Base-by-base conservation (phyloP, 1,140 invertebrate genomes). In the Drosophila tristis region DNA sequence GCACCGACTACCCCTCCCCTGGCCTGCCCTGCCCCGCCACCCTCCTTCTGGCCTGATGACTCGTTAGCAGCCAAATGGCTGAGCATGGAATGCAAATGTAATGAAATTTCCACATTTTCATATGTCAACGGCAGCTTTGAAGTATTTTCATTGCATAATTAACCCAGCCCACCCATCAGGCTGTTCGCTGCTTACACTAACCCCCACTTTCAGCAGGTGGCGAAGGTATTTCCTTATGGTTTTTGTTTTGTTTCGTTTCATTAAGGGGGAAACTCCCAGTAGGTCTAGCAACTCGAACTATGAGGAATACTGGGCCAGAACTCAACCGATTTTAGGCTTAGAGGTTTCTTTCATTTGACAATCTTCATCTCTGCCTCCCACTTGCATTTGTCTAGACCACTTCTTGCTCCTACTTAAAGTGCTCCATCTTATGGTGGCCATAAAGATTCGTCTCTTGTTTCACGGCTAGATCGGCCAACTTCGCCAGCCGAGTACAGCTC, bases 101-200 rank as follows among this genome's bases (percentile, higher is more conserved):
- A 58, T 81, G 78, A 62, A 68, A 78, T 82, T 89, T 78, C 60
- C 70, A 78, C 78, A 87, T 87, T 87, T 87, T 79, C 84, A 78
- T 89, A 68, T 89, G 82, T 89, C 78, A 78, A 65, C 16, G 57
- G 78, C 63, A 65, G 59, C 75, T 54, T 5, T 56, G 44, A 76
- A 80, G 59, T 75, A 87, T 87, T 87, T 87, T 89, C 80, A 89
- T 87, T 68, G 84, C 84, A 82, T 87, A 87, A 87, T 87, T 89
- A 89, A 68, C 70, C 75, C 51, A 70, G 49, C 66, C 74, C 50
- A 68, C 65, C 60, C 59, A 20, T 13, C 4, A 39, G 23, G 5
- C 11, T n/a, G 23, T 2, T 26, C 25, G n/a, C 29, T 13, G 16
- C 51, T 16, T 6, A 7, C 29, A 8, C 29, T 1, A 31, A 31